Percentiles rank a stretch among this genome's conserved stretches.
phyloP scores from a whole-genome alignment of 1,140 invertebrate genomes.

The Plutomurus gul region DNA sequence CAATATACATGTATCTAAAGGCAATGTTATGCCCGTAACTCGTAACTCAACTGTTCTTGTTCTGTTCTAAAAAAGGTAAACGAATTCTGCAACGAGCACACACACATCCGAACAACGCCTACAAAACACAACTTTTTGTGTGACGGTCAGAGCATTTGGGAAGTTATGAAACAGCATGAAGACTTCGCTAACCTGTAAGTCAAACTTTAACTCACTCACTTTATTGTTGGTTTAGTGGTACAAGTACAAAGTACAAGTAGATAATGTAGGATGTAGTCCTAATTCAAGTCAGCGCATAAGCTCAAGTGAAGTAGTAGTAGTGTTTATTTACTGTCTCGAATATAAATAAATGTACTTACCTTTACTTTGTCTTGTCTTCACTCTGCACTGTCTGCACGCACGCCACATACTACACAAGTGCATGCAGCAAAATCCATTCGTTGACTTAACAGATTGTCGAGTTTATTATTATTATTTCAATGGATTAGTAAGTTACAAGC shows the following conservation, averaged over 20 bases:
- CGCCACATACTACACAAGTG: no score
- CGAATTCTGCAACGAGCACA: constrained; percentile 65
- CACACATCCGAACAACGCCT: constrained; percentile 66
- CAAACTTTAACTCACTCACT: neutral
- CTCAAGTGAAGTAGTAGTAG: neutral
- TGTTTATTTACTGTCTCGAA: neutral
- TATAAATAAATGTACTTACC: neutral
- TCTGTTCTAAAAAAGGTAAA: constrained; percentile 55
- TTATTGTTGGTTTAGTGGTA: no score
- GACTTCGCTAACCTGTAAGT: constrained; percentile 61
- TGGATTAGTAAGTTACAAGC: no score
- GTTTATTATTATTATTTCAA: no score
- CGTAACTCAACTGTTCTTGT: constrained; percentile 19
- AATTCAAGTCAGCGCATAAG: neutral
- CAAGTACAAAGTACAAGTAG: no score
- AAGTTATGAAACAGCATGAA: constrained; percentile 65
- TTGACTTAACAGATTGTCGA: no score
- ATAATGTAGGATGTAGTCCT: no score
- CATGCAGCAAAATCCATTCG: no score
- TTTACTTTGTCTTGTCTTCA: neutral
- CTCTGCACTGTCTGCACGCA: neutral
- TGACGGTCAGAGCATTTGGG: constrained; percentile 64
- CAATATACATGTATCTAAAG: neutral
- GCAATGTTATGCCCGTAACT: no score
- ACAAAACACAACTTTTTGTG: constrained; percentile 72